Base-by-base conservation (phyloP, 2,113 vertebrate genomes). In the Varanus salvator region DNA sequence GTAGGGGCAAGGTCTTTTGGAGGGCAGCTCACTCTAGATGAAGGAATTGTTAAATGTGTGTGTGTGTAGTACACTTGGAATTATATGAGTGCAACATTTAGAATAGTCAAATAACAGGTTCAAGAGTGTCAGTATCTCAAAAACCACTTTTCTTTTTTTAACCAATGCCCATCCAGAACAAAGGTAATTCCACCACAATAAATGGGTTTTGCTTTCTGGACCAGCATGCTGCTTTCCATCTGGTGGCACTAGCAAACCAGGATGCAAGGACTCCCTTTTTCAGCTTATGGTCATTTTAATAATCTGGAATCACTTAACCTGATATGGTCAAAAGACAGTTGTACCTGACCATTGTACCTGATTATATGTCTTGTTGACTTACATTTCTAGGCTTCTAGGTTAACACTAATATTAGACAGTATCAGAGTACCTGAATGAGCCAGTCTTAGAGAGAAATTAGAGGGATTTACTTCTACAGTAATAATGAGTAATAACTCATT, bases 401-500 rank as follows among this genome's bases (percentile, higher is more conserved):
- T 89, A 75, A 75, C 25, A 75, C 19, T 27, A 8, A 34, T 48
- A 3, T 64, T 66, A 66, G 44, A 21, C 31, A 31, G 15, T 34
- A 77, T 48, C 48, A 34, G 64, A 87, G 15, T 50, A 80, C 21
- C 12, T 34, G 38, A 38, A 34, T 84, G 72, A 76, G 52, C 69
- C 60, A 11, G 12, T 86, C 85, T 44, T 77, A 85, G 74, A 91
- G 81, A 92, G 69, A 29, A 80, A 84, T 86, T 68, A 81, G 19
- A 3, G 82, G 38, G 54, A 19, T 83, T 87, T 87, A 34, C 31
- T 52, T 66, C 25, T 81, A 85, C 75, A 90, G 91, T n/a, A n/a
- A n/a, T n/a, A n/a, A n/a, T n/a, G n/a, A n/a, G n/a, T n/a, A n/a
- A n/a, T n/a, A n/a, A n/a, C n/a, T n/a, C n/a, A n/a, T n/a, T n/a